These are phyloP conservation scores for Pollenia amentaria DNA, from an alignment of 2,888 invertebrate genomes.

Conservation along the genomic window DNA sequence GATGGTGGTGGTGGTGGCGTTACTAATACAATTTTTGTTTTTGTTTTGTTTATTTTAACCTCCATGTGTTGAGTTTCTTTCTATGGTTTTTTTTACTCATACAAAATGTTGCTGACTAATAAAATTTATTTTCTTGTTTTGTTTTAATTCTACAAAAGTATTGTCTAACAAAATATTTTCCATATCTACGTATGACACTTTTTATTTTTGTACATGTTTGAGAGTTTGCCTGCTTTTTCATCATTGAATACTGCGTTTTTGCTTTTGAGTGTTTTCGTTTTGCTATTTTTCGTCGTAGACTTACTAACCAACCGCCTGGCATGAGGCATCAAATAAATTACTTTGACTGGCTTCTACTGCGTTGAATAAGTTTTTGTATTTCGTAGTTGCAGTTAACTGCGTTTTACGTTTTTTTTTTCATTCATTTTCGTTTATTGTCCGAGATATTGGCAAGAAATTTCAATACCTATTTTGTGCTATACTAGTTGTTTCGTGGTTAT, in stretches of 20 bases:
- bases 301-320: background rate
- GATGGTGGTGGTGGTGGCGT: slow-evolving; percentile 17
- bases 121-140: slow-evolving; percentile 7
- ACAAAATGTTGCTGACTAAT: slow-evolving; percentile 52
- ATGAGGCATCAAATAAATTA: slow-evolving; percentile 11
- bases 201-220: background rate
- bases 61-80: slow-evolving; percentile 11
- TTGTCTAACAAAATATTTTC: slow-evolving; percentile 1
- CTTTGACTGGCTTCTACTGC: slow-evolving; percentile 23
- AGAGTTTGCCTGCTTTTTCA: background rate
- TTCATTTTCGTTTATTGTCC: background rate
- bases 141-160: background rate
- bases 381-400: slow-evolving; percentile 4
- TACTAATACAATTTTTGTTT: slow-evolving; percentile 9
- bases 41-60: background rate
- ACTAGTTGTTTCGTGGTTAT: too few species aligned
- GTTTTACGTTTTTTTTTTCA: slow-evolving; percentile 12
- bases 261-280: slow-evolving; percentile 12
- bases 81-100: slow-evolving; percentile 32
- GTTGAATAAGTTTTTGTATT: background rate
- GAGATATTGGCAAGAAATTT: slow-evolving; percentile 7
- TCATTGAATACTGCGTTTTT: slow-evolving; percentile 30
- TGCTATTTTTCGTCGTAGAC: background rate
- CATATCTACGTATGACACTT: background rate
- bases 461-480: background rate